Base-by-base conservation (phyloP, 35 echinoderm and acorn worm species). In the Nesometra sesokonis region DNA sequence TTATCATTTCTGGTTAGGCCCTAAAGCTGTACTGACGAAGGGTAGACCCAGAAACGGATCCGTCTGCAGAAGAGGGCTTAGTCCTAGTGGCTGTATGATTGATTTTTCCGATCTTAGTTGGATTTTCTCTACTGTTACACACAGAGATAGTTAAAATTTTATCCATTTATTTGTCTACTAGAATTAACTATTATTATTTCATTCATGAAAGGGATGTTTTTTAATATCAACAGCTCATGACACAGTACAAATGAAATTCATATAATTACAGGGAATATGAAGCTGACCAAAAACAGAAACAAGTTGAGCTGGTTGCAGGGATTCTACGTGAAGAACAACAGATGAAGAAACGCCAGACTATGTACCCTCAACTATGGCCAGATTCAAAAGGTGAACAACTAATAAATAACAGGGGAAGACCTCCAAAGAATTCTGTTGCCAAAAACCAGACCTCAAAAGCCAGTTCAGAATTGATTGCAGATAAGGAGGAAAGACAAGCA, bases 341-440 rank as follows among this genome's bases (percentile, higher is more conserved):
- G 77, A 94, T 99, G 90, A 99, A 92, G 85, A 99, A 93, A 91
- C 40, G 93, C 17, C 92, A 90, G 36, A 88, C 86, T 31, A 91
- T 94, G 88, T 99, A 99, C 46, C 96, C 96, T 0, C 96, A 99
- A 35, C 82, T 99, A 8, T 82, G 47, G 33, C 43, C 87, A 9
- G 88, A 97, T 77, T 82, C 85, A 15, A 92, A 99, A 84, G 35
- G 92, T 30, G 96, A 94, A 37, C 87, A 86, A 52, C 46, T 84
- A 13, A 36, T 77, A 27, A 47, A 35, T 27, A 89, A 91, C 17
- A 86, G 0, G 7, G 23, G 0, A 88, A 86, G 35, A 83, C 89
- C 78, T 78, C 91, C 0, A 32, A 90, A 32, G 89, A 93, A 36
- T 77, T 85, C 35, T 78, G 81, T 15, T 78, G 85, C 17, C 47